Evolutionary conservation across 2,888 invertebrate species (phyloP).

Genomic region (Embidobia sp.): DNA sequence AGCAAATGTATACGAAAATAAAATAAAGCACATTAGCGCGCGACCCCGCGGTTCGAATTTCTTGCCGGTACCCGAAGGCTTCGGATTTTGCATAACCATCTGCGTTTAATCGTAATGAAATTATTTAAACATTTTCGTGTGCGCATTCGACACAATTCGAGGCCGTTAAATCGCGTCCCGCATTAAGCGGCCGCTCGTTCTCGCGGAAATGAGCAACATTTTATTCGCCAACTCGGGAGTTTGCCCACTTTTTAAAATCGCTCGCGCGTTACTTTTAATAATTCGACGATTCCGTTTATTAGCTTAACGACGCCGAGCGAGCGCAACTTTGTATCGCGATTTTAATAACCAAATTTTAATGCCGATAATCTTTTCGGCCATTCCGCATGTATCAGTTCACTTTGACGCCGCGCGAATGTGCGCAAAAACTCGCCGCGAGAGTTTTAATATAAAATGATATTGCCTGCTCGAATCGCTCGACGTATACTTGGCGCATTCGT

Average conservation of each 20-base stretch:
- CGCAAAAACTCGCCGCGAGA: not conserved
- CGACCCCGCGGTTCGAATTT: too few species aligned
- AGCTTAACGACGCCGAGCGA: conserved; percentile 9
- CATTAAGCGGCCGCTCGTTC: not conserved
- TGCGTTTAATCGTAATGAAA: conserved; percentile 13
- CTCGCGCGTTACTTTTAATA: conserved; percentile 5
- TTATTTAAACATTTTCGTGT: conserved; percentile 15
- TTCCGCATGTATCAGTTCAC: not conserved
- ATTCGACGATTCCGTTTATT: conserved; percentile 5
- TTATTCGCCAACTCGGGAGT: not conserved
- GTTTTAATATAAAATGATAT: conserved; percentile 18
- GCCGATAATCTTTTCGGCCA: not conserved
- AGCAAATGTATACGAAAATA: too few species aligned
- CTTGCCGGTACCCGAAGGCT: too few species aligned
- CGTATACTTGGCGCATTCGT: conserved; percentile 19
- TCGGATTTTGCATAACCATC: not conserved
- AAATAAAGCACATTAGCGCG: too few species aligned
- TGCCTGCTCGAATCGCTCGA: conserved; percentile 13
- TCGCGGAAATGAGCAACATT: not conserved
- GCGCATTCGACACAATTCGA: not conserved
- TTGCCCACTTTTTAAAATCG: conserved; percentile 1
- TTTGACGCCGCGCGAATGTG: not conserved
- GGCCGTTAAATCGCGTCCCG: not conserved
- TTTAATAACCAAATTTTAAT: conserved; percentile 9
- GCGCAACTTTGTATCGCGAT: conserved; percentile 10